Conservation (phyloP, 2,888 invertebrate species). For the Periphyllus acericola region DNA sequence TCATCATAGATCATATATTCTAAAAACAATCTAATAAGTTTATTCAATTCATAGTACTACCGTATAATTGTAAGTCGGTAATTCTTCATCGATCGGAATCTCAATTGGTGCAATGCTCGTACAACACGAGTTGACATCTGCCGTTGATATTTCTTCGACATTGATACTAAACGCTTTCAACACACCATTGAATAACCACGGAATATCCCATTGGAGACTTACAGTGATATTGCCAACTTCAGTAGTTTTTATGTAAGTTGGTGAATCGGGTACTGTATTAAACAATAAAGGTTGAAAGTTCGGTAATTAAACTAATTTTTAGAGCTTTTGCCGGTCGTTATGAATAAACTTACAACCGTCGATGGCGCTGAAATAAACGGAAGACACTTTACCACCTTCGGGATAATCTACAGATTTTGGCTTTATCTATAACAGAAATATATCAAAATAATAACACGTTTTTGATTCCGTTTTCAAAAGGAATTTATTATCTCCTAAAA, state of each 20-base stretch:
- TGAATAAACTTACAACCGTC: slow-evolving; percentile 17
- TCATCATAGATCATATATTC: too few relatives aligned
- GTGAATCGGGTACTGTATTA: slow-evolving; percentile 17
- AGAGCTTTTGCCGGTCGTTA: not conserved
- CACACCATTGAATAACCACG: slow-evolving; percentile 10
- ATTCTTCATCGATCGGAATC: not conserved
- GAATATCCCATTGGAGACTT: slow-evolving; percentile 8
- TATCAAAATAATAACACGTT: not conserved
- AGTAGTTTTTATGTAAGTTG: not conserved
- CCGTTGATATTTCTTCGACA: not conserved
- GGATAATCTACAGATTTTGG: not conserved
- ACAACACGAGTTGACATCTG: not conserved
- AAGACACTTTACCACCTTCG: not conserved
- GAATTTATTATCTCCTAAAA: not conserved
- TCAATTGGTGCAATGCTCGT: not conserved
- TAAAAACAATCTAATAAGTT: too few relatives aligned
- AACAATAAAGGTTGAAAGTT: too few relatives aligned
- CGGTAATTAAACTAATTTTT: not conserved
- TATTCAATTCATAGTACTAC: too few relatives aligned
- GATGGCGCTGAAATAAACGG: not conserved
- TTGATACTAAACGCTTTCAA: not conserved
- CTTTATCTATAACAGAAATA: slow-evolving; percentile 12
- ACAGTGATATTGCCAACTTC: not conserved
- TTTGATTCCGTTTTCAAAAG: not conserved
- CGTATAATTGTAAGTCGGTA: slow-evolving; percentile 20